Percentiles rank a stretch among this genome's conserved stretches.
Evolutionary conservation across 2,797 vertebrate species (phyloP).

Genomic region (Pelobates cultripes): DNA sequence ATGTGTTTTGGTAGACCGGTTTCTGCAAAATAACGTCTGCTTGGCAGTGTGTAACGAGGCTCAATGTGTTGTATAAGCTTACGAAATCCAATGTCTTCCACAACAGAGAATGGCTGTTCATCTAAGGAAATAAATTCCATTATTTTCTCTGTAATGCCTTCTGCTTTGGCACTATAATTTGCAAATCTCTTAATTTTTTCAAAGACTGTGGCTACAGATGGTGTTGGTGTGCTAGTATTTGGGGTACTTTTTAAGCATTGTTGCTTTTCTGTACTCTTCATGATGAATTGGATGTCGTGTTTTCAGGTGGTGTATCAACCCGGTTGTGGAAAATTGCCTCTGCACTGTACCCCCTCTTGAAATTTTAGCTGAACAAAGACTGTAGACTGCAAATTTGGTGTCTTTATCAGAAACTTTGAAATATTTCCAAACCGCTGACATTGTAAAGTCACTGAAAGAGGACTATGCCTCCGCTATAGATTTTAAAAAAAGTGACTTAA

Average conservation of each 20-base stretch:
- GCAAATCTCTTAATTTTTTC: background rate
- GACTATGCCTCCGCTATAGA: too few species aligned
- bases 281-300: background rate
- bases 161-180: constrained; percentile 24
- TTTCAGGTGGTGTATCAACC: background rate
- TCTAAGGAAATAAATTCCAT: constrained; percentile 46
- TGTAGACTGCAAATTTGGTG: too few species aligned
- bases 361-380: too few species aligned
- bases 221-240: background rate
- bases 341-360: too few species aligned
- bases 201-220: background rate
- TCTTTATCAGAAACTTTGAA: too few species aligned
- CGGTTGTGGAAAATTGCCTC: too few species aligned
- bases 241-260: background rate
- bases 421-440: too few species aligned
- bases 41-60: background rate
- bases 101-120: constrained; percentile 47
- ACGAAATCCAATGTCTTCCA: constrained; percentile 25
- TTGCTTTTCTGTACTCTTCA: background rate
- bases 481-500: background rate
- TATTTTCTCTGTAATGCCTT: constrained; percentile 35
- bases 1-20: constrained; percentile 43
- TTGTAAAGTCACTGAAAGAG: too few species aligned
- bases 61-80: constrained; percentile 41
- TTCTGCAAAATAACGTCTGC: constrained; percentile 39